Percentiles rank a stretch among this genome's conserved stretches.
phyloP scores from a whole-genome alignment of 2,888 invertebrate genomes.

The Drosophila phalerata region DNA sequence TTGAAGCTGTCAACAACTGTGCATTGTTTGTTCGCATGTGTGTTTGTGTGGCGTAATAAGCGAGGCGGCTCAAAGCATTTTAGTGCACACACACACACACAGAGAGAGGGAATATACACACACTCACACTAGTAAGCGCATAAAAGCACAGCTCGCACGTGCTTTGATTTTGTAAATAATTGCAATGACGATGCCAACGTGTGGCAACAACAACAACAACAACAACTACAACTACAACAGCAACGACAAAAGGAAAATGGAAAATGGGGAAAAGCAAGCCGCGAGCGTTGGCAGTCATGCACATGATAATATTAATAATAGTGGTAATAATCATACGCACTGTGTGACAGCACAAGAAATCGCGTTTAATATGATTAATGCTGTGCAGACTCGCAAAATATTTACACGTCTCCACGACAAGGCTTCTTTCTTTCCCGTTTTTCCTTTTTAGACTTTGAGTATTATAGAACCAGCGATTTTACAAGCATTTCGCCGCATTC shows the following conservation, averaged over 20 bases:
- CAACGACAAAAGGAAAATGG: conserved; percentile 7
- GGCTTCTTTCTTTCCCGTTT: conserved; percentile 23
- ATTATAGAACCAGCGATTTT: conserved; percentile 23
- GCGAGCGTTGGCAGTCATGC: conserved; percentile 51
- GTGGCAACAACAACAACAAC: conserved; percentile 17
- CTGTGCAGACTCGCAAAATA: conserved; percentile 64
- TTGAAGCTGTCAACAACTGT: conserved; percentile 66
- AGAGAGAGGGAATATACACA: conserved; percentile 4
- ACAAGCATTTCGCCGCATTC: conserved; percentile 31
- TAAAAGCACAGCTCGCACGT: conserved; percentile 77
- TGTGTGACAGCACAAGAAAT: conserved; percentile 63
- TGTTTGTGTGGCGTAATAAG: conserved; percentile 62
- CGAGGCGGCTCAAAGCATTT: conserved; percentile 69
- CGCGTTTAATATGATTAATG: conserved; percentile 76
- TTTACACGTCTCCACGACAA: conserved; percentile 63
- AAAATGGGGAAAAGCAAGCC: conserved; percentile 33
- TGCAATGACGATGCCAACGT: conserved; percentile 66
- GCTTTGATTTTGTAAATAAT: conserved; percentile 78
- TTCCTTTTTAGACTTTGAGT: not conserved
- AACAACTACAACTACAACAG: conserved; percentile 1
- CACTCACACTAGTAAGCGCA: conserved; percentile 60
- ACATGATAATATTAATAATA: conserved; percentile 80
- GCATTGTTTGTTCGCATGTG: conserved; percentile 26
- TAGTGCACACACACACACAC: conserved; percentile 42
- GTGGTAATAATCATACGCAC: conserved; percentile 80